Base-by-base conservation (phyloP, 2,888 invertebrate genomes). In the Dysmachus trigonus region DNA sequence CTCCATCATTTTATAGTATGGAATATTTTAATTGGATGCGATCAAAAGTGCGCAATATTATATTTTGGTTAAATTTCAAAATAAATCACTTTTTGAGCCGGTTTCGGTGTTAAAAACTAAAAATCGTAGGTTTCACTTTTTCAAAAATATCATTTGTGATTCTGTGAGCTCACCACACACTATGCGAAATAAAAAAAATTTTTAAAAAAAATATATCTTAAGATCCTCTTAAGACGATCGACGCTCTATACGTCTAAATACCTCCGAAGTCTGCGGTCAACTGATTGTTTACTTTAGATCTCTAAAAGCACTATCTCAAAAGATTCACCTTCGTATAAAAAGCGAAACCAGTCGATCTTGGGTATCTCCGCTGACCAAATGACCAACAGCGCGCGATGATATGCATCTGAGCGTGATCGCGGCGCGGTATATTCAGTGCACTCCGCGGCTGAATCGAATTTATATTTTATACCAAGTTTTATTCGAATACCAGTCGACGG, bases 201-300 rank as follows among this genome's bases (percentile, higher is more conserved):
- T 31, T 3, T 31, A 31, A 31, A 3, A 31, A 31, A 1, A 41
- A 41, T 15, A 41, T 4, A 8, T 53, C 53, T 22, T 18, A 18
- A 13, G 3, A 62, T 7, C 62, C 3, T 27, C 51, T 8, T 27
- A 7, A 62, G 10, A 33, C n/a, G 27, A 31, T 33, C n/a, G n/a
- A n/a, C 10, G 38, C 2, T 3, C 38, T 13, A 13, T 53, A 38
- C 83, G 83, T 83, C 83, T 30, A 27, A 71, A 41, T 22, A 22
- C 83, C 8, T 41, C 72, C 41, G n/a, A n/a, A 72, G 83, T 41
- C 83, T 38, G 72, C 72, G 47, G 83, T 71, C 35, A 72, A 83
- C 83, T 83, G 83, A 71, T 83, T 83, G 83, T 72, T 83, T 83
- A 83, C 83, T 72, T 83, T 72, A 2, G 72, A 62, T 13, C 18